Conservation (phyloP, 2,888 invertebrate species). For the Siphlonurus alternatus region DNA sequence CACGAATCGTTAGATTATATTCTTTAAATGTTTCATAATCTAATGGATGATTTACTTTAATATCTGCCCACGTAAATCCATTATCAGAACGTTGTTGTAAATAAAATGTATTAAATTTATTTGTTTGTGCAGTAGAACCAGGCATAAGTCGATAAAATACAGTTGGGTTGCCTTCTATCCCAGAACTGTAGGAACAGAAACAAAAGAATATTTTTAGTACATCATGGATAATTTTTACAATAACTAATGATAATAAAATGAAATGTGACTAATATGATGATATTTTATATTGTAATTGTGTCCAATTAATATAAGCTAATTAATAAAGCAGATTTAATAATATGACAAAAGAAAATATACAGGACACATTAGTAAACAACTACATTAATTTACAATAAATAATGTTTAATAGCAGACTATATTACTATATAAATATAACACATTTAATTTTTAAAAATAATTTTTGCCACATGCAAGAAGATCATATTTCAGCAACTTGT, state of each 20-base stretch:
- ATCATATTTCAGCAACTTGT: not conserved
- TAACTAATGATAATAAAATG: not conserved
- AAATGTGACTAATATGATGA: not conserved
- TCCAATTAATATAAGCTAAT: not conserved
- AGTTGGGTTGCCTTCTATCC: conserved; percentile 89
- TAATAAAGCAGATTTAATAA: not conserved
- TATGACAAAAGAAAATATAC: not conserved
- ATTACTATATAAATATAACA: not conserved
- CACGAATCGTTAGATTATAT: conserved; percentile 87
- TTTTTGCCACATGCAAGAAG: not conserved
- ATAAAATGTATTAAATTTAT: conserved; percentile 90
- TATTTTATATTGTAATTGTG: not conserved
- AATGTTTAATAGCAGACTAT: not conserved
- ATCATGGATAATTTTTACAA: not conserved
- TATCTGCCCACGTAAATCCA: conserved; percentile 88
- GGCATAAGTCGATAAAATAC: conserved; percentile 93
- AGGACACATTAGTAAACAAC: not conserved
- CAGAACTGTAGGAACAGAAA: conserved; percentile 53
- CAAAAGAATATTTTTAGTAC: not conserved
- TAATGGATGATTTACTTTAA: conserved; percentile 88
- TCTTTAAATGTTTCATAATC: conserved; percentile 92
- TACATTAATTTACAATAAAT: not conserved
- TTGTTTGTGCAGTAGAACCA: conserved; percentile 89
- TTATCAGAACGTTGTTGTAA: conserved; percentile 86
- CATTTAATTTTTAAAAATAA: not conserved